Evolutionary conservation across 2,888 invertebrate species (phyloP).

Genomic region (Mamestra brassicae): DNA sequence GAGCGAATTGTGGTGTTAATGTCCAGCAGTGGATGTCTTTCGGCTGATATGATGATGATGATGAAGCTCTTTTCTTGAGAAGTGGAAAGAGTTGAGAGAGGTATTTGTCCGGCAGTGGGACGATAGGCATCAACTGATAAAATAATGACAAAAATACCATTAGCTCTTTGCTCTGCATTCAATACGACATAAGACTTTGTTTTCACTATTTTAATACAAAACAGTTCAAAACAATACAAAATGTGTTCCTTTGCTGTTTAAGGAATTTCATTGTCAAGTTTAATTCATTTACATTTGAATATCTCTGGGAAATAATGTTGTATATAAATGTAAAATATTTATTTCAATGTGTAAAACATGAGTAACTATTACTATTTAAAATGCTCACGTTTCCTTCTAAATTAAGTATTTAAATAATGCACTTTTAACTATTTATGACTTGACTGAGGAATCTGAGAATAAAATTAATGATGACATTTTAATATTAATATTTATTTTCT

Average conservation of each 20-base stretch:
- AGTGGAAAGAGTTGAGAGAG: no score
- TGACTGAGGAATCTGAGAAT: background rate
- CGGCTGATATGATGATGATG: no score
- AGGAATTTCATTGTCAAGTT: constrained; percentile 24
- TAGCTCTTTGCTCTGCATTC: background rate
- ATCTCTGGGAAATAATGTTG: constrained; percentile 5
- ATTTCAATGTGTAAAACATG: constrained; percentile 2
- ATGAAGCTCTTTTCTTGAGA: no score
- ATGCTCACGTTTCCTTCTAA: constrained; percentile 19
- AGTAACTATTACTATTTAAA: background rate
- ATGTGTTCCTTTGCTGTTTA: constrained; percentile 2
- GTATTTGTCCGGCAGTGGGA: no score
- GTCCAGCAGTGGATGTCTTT: no score
- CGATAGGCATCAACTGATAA: no score
- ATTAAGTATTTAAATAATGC: background rate
- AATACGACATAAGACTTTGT: background rate
- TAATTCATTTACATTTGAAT: constrained; percentile 41
- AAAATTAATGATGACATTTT: background rate
- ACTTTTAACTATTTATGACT: background rate
- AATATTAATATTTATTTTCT: background rate
- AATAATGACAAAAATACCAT: no score
- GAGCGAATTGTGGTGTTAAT: no score
- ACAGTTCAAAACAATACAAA: constrained; percentile 30
- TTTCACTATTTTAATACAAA: constrained; percentile 19
- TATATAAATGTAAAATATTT: constrained; percentile 24